Conservation (phyloP, 2,797 vertebrate species). For the Gadopsis bispinosus region DNA sequence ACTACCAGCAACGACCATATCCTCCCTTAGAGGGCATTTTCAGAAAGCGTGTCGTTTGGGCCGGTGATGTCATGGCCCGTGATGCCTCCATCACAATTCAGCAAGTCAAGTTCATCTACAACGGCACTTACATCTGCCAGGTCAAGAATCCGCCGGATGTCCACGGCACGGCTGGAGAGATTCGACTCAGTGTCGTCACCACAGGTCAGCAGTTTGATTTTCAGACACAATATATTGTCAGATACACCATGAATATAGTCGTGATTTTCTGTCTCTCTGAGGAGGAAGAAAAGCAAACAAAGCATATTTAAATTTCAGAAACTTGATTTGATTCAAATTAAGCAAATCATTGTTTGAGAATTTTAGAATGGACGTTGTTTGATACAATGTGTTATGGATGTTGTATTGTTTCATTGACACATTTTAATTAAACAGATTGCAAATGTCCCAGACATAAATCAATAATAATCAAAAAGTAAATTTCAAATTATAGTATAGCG, state of each 20-base stretch:
- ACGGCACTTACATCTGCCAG: constrained; percentile 93
- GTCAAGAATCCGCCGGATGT: constrained; percentile 92
- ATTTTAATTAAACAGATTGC: not conserved
- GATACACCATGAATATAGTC: not conserved
- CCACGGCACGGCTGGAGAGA: constrained; percentile 87
- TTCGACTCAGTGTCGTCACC: constrained; percentile 87
- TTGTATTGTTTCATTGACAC: not conserved
- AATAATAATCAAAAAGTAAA: not conserved
- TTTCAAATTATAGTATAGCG: not conserved
- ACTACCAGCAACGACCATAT: constrained; percentile 86
- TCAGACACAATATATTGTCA: not conserved
- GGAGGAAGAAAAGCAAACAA: not conserved
- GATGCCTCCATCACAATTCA: constrained; percentile 91
- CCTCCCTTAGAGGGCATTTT: constrained; percentile 84
- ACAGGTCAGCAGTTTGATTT: constrained; percentile 74
- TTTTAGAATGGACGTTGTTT: constrained; percentile 2
- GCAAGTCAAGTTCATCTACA: constrained; percentile 89
- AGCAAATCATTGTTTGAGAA: not conserved
- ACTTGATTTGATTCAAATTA: not conserved
- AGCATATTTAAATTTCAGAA: not conserved
- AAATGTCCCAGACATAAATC: constrained; percentile 1
- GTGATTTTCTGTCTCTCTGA: not conserved
- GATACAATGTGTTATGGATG: not conserved
- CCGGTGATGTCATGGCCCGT: constrained; percentile 85
- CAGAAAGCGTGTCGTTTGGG: constrained; percentile 86